Conservation (phyloP, 2,113 vertebrate species). For the Hymenochirus boettgeri region DNA sequence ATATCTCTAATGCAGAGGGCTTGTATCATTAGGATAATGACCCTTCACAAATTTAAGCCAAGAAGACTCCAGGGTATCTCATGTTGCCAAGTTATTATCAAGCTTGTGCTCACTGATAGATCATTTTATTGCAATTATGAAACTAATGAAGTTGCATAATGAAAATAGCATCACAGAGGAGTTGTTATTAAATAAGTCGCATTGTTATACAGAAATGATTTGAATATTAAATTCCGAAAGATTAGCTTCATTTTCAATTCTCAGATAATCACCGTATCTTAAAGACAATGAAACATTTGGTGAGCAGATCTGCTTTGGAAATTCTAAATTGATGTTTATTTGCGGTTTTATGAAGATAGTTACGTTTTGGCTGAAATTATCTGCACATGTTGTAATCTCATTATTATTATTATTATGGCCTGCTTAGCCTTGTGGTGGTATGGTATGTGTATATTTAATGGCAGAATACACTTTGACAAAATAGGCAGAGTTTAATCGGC, state of each 20-base stretch:
- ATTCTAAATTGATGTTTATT: neutral
- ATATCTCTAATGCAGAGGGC: neutral
- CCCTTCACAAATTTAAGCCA: neutral
- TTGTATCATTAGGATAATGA: neutral
- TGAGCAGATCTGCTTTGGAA: neutral
- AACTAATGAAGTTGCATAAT: neutral
- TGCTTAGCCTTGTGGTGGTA: neutral
- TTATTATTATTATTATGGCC: conserved; percentile 3
- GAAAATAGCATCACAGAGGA: neutral
- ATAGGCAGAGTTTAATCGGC: too few relatives aligned
- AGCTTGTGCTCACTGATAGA: neutral
- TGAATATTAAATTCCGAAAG: neutral
- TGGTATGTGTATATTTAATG: neutral
- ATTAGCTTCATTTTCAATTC: too few relatives aligned
- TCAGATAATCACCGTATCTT: neutral
- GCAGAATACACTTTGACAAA: neutral
- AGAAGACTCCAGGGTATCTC: neutral
- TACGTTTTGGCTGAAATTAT: neutral
- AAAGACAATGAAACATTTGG: neutral
- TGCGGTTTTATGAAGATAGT: neutral
- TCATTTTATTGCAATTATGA: conserved; percentile 7
- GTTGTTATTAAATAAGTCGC: neutral
- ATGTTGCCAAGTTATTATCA: neutral
- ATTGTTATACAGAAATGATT: neutral
- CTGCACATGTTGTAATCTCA: too few relatives aligned